phyloP scores from a whole-genome alignment of 2,888 invertebrate genomes.

The Standfussiana lucernea region DNA sequence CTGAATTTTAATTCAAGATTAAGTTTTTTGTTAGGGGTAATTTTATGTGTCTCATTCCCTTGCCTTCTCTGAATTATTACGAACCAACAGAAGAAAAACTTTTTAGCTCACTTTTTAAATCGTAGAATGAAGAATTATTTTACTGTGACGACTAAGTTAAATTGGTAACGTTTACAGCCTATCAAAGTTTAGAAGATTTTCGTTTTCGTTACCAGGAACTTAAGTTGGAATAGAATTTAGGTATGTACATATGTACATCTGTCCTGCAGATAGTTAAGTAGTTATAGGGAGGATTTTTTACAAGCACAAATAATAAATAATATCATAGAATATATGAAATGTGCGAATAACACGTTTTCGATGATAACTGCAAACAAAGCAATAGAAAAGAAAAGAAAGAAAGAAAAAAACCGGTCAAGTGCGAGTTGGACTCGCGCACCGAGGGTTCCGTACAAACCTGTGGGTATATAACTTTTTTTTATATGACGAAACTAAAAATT shows the following conservation, averaged over 20 bases:
- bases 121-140: constrained; percentile 50
- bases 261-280: neutral
- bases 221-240: constrained; percentile 6
- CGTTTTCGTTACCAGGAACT: neutral
- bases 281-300: neutral
- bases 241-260: neutral
- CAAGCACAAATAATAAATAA: neutral
- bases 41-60: constrained; percentile 39
- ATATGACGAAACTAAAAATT: no score
- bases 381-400: no score
- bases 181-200: constrained; percentile 48
- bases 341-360: neutral
- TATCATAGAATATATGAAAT: neutral
- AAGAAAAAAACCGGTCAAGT: no score
- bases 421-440: no score
- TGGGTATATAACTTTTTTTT: no score
- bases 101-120: constrained; percentile 53
- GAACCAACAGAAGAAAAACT: constrained; percentile 37
- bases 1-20: constrained; percentile 45
- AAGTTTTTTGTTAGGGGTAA: constrained; percentile 39
- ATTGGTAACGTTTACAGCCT: constrained; percentile 50
- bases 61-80: constrained; percentile 56
- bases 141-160: constrained; percentile 51
- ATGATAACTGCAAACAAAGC: neutral
- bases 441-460: no score